Conservation (phyloP, 1,140 invertebrate genomes). For the Rhopalosiphum maidis region DNA sequence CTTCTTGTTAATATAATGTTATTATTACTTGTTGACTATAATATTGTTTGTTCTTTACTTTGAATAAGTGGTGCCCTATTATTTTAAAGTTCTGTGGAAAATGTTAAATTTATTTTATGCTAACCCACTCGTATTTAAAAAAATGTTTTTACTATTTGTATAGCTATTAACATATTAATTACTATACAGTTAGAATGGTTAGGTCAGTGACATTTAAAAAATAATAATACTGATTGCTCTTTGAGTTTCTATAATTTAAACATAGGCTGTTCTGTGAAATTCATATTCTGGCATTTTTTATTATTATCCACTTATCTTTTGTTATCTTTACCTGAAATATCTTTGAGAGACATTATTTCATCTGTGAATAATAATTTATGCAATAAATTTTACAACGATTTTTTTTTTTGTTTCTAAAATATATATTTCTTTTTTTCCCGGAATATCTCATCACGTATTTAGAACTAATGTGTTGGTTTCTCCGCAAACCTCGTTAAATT, state of each 20-base stretch:
- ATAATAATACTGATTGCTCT: not conserved
- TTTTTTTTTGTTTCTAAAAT: not conserved
- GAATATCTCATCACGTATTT: not conserved
- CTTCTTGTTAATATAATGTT: not conserved
- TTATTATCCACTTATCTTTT: not conserved
- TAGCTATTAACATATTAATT: not conserved
- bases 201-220: not conserved
- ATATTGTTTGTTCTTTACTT: not conserved
- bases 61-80: not conserved
- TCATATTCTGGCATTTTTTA: not conserved
- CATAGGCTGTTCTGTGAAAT: not conserved
- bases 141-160: not conserved
- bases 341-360: not conserved
- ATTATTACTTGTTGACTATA: not conserved
- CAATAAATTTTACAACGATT: not conserved
- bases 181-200: not conserved
- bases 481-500: not conserved
- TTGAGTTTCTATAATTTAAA: not conserved
- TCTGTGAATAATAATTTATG: not conserved
- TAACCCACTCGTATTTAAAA: not conserved
- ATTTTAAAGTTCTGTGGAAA: not conserved
- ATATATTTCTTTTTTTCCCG: not conserved
- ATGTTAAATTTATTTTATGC: not conserved
- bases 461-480: not conserved
- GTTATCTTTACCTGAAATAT: not conserved